phyloP scores from a whole-genome alignment of 2,797 vertebrate genomes.

The Sebastes hubbsi region DNA sequence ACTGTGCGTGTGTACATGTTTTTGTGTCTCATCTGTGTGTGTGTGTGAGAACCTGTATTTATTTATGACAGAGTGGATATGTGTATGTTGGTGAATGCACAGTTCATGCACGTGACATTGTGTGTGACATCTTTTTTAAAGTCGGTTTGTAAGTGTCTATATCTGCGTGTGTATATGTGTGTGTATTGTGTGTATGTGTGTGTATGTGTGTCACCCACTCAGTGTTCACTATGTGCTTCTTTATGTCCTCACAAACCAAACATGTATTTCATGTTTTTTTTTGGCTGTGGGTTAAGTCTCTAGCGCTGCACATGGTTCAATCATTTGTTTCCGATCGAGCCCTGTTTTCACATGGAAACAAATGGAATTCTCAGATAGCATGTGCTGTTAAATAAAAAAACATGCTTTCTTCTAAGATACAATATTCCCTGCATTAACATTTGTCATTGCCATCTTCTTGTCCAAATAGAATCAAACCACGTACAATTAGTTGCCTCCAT shows the following conservation, averaged over 20 bases:
- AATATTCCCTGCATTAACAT: not conserved
- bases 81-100: not conserved
- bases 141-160: not conserved
- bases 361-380: not conserved
- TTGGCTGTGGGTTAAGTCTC: not conserved
- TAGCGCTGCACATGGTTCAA: not conserved
- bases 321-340: not conserved
- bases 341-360: not conserved
- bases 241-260: not conserved
- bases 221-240: not conserved
- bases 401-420: not conserved
- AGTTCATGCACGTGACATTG: not conserved
- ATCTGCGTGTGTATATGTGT: not conserved
- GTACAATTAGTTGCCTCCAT: conserved; percentile 19
- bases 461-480: conserved; percentile 17
- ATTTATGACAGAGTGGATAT: not conserved
- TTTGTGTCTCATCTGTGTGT: not conserved
- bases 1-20: not conserved
- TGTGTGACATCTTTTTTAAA: conserved; percentile 1
- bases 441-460: conserved; percentile 37
- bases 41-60: not conserved
- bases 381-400: not conserved
- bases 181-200: not conserved
- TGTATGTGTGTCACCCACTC: not conserved
- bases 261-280: not conserved